Evolutionary conservation across 2,797 vertebrate species (phyloP).

Genomic region (Myotis myotis): DNA sequence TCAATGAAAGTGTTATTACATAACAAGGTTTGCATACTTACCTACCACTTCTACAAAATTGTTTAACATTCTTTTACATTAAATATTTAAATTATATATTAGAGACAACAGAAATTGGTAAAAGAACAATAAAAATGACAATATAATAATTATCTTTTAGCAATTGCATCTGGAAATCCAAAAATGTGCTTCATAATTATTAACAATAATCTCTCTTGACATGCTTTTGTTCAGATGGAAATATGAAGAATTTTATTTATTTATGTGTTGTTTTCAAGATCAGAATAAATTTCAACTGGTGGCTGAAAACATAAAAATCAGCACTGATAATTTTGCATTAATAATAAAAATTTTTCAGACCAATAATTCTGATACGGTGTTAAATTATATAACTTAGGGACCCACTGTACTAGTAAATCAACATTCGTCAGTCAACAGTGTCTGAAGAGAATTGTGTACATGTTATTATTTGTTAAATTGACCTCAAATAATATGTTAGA

Average conservation of each 20-base stretch:
- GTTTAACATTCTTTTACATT: background rate
- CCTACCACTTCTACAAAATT: background rate
- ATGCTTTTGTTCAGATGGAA: slow-evolving; percentile 28
- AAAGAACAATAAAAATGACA: slow-evolving; percentile 21
- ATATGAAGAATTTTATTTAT: background rate
- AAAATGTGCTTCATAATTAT: background rate
- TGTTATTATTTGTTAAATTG: slow-evolving; percentile 32
- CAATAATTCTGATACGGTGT: background rate
- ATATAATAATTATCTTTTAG: background rate
- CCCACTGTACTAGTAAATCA: background rate
- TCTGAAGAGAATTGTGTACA: background rate
- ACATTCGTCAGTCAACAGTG: background rate
- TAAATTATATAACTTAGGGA: background rate
- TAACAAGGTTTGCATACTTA: background rate
- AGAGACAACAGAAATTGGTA: background rate
- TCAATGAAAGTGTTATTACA: background rate
- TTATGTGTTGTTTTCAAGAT: background rate
- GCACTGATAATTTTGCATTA: background rate
- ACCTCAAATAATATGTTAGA: slow-evolving; percentile 14
- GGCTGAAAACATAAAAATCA: background rate
- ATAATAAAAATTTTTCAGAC: background rate
- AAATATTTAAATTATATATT: slow-evolving; percentile 12
- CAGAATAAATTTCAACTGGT: slow-evolving; percentile 12
- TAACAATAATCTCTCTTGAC: background rate
- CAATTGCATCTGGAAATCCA: background rate